A percentile compares a stretch with the other conserved stretches of the same genome.
These are phyloP conservation scores for Drosophila ficusphila DNA, from an alignment of 1,140 invertebrate genomes.

Conservation along the genomic window DNA sequence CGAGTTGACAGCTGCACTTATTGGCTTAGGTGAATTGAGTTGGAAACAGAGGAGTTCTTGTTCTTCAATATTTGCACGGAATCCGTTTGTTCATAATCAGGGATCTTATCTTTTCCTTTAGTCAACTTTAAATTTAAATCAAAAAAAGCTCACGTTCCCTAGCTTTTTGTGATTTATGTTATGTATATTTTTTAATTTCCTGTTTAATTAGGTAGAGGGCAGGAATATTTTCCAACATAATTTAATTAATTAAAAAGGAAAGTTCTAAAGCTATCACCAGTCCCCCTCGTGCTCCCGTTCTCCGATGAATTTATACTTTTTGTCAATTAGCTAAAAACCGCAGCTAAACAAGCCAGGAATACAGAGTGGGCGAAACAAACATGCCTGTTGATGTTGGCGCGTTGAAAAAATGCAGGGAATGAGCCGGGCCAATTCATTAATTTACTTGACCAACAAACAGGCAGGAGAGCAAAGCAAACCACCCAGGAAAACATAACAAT, in stretches of 20 bases:
- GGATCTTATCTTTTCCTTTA: neutral
- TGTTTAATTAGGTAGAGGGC: too few species aligned
- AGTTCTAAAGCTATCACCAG: neutral
- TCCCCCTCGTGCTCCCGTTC: neutral
- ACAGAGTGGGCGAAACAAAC: conserved; percentile 16
- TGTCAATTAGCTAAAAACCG: conserved; percentile 45
- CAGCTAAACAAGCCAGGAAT: conserved; percentile 18
- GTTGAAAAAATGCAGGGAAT: neutral
- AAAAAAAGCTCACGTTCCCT: too few species aligned
- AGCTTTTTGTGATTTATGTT: too few species aligned
- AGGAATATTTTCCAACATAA: conserved; percentile 27
- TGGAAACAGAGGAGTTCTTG: neutral
- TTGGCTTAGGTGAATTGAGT: conserved; percentile 19
- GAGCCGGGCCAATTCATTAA: conserved; percentile 27
- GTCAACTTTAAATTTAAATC: neutral
- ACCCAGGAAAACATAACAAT: conserved; percentile 45
- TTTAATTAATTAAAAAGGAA: conserved; percentile 41
- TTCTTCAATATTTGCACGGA: neutral
- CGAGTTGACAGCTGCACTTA: conserved; percentile 35
- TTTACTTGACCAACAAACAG: conserved; percentile 44
- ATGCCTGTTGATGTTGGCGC: too few species aligned
- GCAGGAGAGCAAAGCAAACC: conserved; percentile 38
- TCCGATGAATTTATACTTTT: conserved; percentile 25
- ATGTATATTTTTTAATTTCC: too few species aligned
- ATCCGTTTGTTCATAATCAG: too few species aligned